These are phyloP conservation scores for Crocodylus rhombifer DNA, from an alignment of 2,797 vertebrate species.

Conservation along the genomic window DNA sequence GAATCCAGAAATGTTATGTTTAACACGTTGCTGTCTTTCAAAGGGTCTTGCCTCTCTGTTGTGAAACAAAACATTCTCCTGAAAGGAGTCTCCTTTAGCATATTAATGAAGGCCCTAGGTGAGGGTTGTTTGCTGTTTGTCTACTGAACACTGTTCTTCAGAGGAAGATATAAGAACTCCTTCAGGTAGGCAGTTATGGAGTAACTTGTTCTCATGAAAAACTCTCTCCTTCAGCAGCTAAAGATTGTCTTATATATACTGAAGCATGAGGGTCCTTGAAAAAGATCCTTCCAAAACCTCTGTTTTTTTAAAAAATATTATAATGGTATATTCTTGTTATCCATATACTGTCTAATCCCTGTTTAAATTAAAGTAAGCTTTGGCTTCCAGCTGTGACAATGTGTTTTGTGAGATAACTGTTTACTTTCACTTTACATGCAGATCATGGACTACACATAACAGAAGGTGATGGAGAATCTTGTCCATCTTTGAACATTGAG, in stretches of 20 bases:
- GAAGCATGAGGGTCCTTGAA: neutral
- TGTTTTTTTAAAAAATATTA: neutral
- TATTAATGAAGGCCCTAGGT: neutral
- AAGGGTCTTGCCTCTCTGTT: neutral
- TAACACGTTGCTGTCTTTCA: conserved; percentile 16
- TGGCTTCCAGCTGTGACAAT: neutral
- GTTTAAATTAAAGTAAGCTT: neutral
- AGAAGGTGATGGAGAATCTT: neutral
- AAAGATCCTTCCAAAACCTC: neutral
- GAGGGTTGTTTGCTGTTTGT: neutral
- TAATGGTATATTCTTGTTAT: neutral
- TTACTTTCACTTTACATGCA: neutral
- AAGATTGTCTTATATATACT: neutral
- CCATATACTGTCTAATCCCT: neutral
- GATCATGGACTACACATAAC: neutral
- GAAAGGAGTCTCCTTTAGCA: fast-evolving
- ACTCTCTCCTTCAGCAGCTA: neutral
- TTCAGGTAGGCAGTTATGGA: fast-evolving
- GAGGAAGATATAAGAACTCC: neutral
- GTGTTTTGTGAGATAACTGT: neutral
- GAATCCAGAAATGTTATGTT: conserved; percentile 13
- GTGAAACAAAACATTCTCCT: conserved; percentile 22
- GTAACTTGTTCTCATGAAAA: neutral
- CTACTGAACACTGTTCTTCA: neutral
- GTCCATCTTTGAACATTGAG: neutral